A percentile compares a stretch with the other conserved stretches of the same genome.
Conservation (phyloP, 2,113 vertebrate species). For the Atlantisia rogersi region DNA sequence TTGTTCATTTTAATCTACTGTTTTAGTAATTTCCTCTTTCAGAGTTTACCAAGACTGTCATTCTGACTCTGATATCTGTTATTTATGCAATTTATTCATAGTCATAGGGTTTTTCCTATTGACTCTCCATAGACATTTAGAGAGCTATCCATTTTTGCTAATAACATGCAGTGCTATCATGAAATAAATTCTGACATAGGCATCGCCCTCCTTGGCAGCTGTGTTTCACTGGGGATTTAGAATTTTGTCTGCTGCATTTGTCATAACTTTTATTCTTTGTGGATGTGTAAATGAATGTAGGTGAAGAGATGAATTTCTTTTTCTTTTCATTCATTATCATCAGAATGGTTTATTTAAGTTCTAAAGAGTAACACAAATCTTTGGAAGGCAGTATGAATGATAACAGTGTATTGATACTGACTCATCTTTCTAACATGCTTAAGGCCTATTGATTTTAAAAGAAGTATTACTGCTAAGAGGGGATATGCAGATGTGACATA, state of each 20-base stretch:
- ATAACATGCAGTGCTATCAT: neutral
- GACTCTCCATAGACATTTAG: neutral
- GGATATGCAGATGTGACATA: neutral
- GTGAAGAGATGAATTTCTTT: neutral
- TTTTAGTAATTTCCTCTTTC: neutral
- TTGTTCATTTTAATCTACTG: neutral
- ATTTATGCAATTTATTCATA: neutral
- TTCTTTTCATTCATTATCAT: neutral
- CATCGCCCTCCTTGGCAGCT: neutral
- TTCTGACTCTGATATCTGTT: neutral
- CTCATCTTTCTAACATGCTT: neutral
- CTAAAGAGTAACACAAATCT: neutral
- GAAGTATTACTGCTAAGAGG: neutral
- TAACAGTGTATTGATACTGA: neutral
- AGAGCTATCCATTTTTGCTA: neutral
- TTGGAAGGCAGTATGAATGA: neutral
- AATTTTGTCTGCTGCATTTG: neutral
- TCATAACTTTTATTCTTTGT: neutral
- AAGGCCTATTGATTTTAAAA: neutral
- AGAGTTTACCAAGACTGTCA: neutral
- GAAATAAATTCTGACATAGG: neutral
- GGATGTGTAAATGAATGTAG: neutral
- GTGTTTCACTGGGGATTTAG: neutral
- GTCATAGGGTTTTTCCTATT: neutral
- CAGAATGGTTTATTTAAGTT: slow-evolving; percentile 1